These are phyloP conservation scores for Brachystomella parvula DNA, from an alignment of 1,140 invertebrate species.

Conservation along the genomic window DNA sequence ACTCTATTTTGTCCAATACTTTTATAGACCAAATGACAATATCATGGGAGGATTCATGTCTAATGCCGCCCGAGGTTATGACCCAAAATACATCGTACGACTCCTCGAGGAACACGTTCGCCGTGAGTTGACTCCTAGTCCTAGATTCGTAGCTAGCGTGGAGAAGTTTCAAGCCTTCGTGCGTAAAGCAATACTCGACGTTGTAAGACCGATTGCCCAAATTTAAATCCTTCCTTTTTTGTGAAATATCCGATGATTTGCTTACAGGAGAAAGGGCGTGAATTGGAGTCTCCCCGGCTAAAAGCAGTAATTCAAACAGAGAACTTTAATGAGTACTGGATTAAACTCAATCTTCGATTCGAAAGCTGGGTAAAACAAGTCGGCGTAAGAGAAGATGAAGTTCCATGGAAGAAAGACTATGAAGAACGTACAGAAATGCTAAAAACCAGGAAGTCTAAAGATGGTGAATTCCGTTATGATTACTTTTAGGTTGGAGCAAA, in stretches of 20 bases:
- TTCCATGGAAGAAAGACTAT: conserved; percentile 27
- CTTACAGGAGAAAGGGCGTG: conserved; percentile 26
- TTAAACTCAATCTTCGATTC: conserved; percentile 18
- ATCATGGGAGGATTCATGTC: conserved; percentile 61
- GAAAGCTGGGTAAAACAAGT: conserved; percentile 6
- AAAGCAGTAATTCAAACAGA: background rate
- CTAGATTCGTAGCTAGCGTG: conserved; percentile 22
- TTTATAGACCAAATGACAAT: conserved; percentile 57
- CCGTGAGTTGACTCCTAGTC: conserved; percentile 53
- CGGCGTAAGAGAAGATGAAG: conserved; percentile 16
- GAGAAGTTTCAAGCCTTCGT: conserved; percentile 16
- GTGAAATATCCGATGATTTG: background rate
- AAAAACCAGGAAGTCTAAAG: background rate
- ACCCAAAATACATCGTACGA: conserved; percentile 58
- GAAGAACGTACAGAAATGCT: conserved; percentile 2
- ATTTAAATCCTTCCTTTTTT: background rate
- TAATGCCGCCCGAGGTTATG: conserved; percentile 49
- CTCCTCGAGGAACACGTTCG: conserved; percentile 56
- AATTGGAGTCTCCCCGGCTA: background rate
- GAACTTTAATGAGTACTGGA: conserved; percentile 23
- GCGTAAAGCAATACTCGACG: conserved; percentile 13
- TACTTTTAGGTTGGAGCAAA: background rate
- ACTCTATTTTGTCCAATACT: background rate
- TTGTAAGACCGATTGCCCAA: conserved; percentile 6
- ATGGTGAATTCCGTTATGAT: background rate